A percentile compares a stretch with the other conserved stretches of the same genome.
These are phyloP conservation scores for Asteroscopus sphinx DNA, from an alignment of 2,888 invertebrate genomes.

Conservation along the genomic window DNA sequence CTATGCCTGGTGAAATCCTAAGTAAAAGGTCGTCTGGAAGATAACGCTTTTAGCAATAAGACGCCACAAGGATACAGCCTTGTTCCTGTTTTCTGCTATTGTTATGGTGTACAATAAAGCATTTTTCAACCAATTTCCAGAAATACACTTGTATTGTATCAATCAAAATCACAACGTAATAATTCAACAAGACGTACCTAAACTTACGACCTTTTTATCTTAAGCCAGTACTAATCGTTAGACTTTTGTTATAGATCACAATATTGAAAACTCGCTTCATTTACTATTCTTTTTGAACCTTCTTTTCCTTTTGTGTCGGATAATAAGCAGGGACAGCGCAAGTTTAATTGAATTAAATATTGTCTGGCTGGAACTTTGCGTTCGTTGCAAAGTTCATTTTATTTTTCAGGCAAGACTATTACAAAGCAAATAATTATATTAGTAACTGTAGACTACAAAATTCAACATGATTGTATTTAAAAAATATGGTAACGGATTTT, in stretches of 20 bases:
- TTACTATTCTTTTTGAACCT: slow-evolving; percentile 52
- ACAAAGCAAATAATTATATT: slow-evolving; percentile 48
- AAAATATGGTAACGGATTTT: neutral
- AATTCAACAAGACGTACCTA: neutral
- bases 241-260: slow-evolving; percentile 25
- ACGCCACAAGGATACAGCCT: no score
- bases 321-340: slow-evolving; percentile 55
- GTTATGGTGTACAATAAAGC: no score
- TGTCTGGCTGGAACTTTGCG: slow-evolving; percentile 56
- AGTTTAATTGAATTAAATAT: slow-evolving; percentile 69
- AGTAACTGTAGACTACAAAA: slow-evolving; percentile 29
- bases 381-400: slow-evolving; percentile 50
- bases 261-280: slow-evolving; percentile 45
- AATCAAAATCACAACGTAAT: neutral
- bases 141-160: no score
- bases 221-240: neutral
- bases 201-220: neutral
- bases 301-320: slow-evolving; percentile 48
- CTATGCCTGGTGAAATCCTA: no score
- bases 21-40: no score
- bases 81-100: no score
- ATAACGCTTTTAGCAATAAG: no score
- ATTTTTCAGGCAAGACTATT: slow-evolving; percentile 46
- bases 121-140: no score
- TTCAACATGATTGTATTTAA: slow-evolving; percentile 16